phyloP scores from a whole-genome alignment of 2,113 vertebrate species.

The Microtus oregoni region DNA sequence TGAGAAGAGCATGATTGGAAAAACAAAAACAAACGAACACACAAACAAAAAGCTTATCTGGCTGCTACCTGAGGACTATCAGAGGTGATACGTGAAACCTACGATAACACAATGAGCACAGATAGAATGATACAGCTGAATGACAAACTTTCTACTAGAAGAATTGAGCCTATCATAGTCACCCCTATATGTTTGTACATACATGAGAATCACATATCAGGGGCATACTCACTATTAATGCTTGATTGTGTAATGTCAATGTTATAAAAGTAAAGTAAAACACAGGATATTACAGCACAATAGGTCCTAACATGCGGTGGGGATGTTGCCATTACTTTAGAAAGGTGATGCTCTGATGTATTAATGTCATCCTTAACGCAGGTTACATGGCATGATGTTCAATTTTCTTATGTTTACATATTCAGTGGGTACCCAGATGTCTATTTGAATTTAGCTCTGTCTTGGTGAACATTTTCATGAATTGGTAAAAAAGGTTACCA shows the following conservation, averaged over 20 bases:
- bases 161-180: background rate
- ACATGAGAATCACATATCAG: background rate
- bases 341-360: background rate
- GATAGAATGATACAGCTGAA: background rate
- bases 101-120: background rate
- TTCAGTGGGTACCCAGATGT: background rate
- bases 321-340: background rate
- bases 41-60: background rate
- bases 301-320: rapidly evolving
- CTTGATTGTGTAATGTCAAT: background rate
- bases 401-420: background rate
- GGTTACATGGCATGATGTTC: background rate
- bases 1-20: background rate
- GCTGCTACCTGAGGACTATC: background rate
- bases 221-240: background rate
- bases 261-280: background rate
- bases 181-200: background rate
- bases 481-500: background rate
- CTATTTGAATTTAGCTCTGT: background rate
- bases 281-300: background rate
- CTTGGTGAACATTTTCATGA: background rate
- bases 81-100: background rate
- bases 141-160: background rate
- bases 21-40: background rate
- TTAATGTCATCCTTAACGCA: background rate